These are phyloP conservation scores for Eupsilia transversa DNA, from an alignment of 2,888 invertebrate species.

Conservation along the genomic window DNA sequence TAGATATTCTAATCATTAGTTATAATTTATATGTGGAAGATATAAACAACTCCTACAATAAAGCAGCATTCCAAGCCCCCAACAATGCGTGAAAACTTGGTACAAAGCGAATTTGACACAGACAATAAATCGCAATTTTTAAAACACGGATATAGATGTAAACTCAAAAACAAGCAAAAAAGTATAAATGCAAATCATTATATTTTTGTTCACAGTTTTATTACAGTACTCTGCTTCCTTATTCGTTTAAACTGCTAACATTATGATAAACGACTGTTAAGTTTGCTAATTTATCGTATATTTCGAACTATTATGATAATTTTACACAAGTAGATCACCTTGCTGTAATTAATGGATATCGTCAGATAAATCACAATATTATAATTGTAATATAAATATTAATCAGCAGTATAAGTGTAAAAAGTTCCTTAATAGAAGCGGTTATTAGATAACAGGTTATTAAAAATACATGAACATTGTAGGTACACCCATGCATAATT, in stretches of 20 bases:
- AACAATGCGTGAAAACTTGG: conserved; percentile 6
- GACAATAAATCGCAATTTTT: conserved; percentile 26
- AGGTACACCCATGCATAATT: background rate
- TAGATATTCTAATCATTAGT: background rate
- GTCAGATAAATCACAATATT: conserved; percentile 2
- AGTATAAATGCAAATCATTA: conserved; percentile 31
- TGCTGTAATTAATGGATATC: conserved; percentile 17
- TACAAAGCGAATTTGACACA: conserved; percentile 22
- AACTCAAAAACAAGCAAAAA: conserved; percentile 25
- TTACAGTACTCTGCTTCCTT: conserved; percentile 39
- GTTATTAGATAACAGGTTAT: too few relatives aligned
- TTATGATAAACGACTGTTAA: conserved; percentile 16
- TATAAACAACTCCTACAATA: conserved; percentile 17
- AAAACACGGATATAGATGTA: conserved; percentile 35
- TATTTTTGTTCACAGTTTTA: conserved; percentile 39
- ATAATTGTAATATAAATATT: conserved; percentile 17
- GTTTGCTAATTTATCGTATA: conserved; percentile 5
- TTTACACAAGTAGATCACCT: conserved; percentile 30
- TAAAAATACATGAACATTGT: background rate
- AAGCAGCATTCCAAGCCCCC: background rate
- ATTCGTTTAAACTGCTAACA: conserved; percentile 18
- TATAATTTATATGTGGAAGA: background rate
- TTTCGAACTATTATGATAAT: conserved; percentile 29
- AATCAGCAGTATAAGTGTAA: conserved; percentile 15
- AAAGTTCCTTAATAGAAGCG: background rate